Conservation (phyloP, 1,140 invertebrate species). For the Diorhabda sublineata region DNA sequence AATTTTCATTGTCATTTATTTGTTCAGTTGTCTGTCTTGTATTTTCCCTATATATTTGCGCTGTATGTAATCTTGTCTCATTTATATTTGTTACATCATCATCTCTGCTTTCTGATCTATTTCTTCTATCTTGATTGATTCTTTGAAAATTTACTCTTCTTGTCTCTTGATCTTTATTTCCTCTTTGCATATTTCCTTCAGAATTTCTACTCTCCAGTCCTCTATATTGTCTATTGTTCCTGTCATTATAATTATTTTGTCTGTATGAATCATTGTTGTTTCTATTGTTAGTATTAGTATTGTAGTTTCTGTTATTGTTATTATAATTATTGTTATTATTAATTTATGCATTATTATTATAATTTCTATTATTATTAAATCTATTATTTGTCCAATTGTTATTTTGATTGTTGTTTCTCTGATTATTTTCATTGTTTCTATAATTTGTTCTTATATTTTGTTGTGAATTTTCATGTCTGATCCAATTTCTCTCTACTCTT, state of each 20-base stretch:
- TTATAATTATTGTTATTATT: too few relatives aligned
- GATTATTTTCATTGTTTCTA: neutral
- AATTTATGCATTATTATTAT: too few relatives aligned
- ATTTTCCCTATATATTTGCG: neutral
- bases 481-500: neutral
- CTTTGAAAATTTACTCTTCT: neutral
- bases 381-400: neutral
- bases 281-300: too few relatives aligned
- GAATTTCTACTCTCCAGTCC: neutral
- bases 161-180: neutral
- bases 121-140: neutral
- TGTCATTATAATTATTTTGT: constrained; percentile 2
- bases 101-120: neutral
- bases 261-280: too few relatives aligned
- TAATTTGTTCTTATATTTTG: neutral
- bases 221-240: neutral
- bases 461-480: neutral
- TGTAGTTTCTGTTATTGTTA: too few relatives aligned
- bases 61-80: neutral
- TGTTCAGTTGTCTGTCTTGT: neutral
- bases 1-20: too few relatives aligned
- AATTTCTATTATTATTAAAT: neutral
- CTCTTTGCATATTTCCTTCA: neutral
- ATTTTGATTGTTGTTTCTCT: neutral
- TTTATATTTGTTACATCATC: neutral